Base-by-base conservation (phyloP, 2,888 invertebrate species). In the Oligia latruncula region DNA sequence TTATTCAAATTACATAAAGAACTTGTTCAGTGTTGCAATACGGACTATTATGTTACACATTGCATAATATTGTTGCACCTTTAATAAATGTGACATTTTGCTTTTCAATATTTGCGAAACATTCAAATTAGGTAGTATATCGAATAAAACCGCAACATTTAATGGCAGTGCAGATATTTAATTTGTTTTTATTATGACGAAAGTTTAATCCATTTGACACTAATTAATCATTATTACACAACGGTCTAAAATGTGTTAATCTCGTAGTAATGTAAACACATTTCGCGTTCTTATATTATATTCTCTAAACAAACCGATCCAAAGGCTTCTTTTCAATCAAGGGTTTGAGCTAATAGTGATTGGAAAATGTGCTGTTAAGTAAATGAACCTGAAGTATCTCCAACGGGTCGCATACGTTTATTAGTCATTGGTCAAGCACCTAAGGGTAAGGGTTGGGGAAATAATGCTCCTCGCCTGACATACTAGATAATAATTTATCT, bases 1-100 rank as follows among this genome's bases (percentile, higher is more conserved):
- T 9, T 49, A 60, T 82, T 79, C 40, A 72, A 71, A 78, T 86
- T 89, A 74, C 55, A 78, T 71, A 68, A 80, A 71, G 0, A 78
- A 74, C n/a, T 66, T 0, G 49, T 49, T 49, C 11, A 0, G n/a
- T 77, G 20, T 80, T n/a, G 60, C 43, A 65, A 62, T 65, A 62
- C 4, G 15, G 0, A n/a, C 9, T 62, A n/a, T 66, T 64, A 77
- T 71, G 29, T 78, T 73, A 71, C 43, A 65, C 23, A 68, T 58
- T 71, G 43, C 65, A 76, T 87, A 80, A 74, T 68, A 66, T 40
- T 72, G 15, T 52, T 70, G 73, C 67, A 66, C 20, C 13, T 64
- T 65, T 29, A 55, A 35, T 15, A 5, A 79, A 71, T 65, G 49
- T 66, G 71, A 74, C 72, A 84, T 76, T 76, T 73, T 23, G 46